These are phyloP conservation scores for Agonopterix alstromeriana DNA, from an alignment of 2,888 invertebrate genomes.

Conservation along the genomic window DNA sequence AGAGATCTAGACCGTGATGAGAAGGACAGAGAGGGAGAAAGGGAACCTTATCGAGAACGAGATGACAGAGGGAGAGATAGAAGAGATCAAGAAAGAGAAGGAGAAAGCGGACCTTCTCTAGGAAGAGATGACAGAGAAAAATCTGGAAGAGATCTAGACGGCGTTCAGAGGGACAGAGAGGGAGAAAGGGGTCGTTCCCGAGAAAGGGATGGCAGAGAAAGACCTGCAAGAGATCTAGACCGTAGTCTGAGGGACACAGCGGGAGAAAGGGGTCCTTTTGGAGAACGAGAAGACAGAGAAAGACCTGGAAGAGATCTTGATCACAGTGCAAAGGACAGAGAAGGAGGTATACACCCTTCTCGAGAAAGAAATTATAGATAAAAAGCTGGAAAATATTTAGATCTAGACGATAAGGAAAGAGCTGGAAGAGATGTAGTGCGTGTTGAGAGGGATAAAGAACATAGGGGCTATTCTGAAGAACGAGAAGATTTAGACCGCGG, in stretches of 20 bases:
- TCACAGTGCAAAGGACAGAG: background rate
- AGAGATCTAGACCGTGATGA: background rate
- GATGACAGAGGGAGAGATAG: background rate
- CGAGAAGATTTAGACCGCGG: background rate
- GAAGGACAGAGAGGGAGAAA: background rate
- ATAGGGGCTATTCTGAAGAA: background rate
- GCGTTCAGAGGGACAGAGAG: background rate
- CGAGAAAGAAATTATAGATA: background rate
- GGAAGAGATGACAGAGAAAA: background rate
- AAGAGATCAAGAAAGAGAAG: background rate
- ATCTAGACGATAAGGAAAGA: background rate
- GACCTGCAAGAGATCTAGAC: background rate
- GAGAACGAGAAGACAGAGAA: conserved; percentile 2
- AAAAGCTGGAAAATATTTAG: background rate
- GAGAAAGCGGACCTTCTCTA: background rate
- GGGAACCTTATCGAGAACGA: background rate
- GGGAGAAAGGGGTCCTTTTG: background rate
- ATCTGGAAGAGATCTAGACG: background rate
- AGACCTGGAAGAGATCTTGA: background rate
- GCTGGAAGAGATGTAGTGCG: too few relatives aligned
- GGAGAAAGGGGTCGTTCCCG: background rate
- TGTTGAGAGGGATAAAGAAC: background rate
- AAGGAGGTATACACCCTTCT: background rate
- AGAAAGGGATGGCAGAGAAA: conserved; percentile 1
- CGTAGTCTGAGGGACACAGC: background rate